Evolutionary conservation across 2,888 invertebrate genomes (phyloP), one percentile per base, ranked within the genome.

Genomic region (Pachycephus smyrnensis): DNA sequence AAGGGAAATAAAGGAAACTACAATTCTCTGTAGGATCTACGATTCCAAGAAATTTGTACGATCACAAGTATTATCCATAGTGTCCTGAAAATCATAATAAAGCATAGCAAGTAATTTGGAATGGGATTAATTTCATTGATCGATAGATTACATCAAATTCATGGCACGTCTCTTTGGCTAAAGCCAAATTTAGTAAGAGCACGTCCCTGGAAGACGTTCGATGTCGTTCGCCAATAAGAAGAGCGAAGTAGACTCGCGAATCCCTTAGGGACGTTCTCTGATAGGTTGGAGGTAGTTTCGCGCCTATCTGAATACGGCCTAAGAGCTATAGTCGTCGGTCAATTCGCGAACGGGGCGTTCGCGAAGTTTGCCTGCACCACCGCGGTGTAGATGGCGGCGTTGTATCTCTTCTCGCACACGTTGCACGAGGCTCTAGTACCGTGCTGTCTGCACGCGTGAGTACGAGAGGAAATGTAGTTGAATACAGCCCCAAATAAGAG

Each of bases 321-420:
- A 40, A 15, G 37, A 32, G 69, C 78, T 33, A 23, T 9, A 71
- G 71, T 33, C 12, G 79, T 80, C 83, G 82, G 82, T 81, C 80
- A 83, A 85, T 84, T 87, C 79, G 84, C 84, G 77, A 78, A 79
- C 75, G 71, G 68, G 68, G 81, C 79, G 32, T 82, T 75, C 77
- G 15, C 76, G 74, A 78, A 80, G 32, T 33, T 71, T 33, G 71
- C 31, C 71, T 71, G 31, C 71, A 33, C 12, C 71, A 12, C 76
- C 73, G 36, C 74, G 77, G 77, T 77, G 80, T 81, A 88, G 89
- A 86, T 88, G 89, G 87, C 88, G 82, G 77, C 76, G 69, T 79
- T 80, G 82, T 78, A 73, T 78, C 80, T 11, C 73, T 79, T 81
- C 79, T 84, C 80, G 82, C 84, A 83, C 85, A 82, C 81, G 80